Evolutionary conservation across 2,113 vertebrate species (phyloP).

Genomic region (Rhinopithecus roxellana): DNA sequence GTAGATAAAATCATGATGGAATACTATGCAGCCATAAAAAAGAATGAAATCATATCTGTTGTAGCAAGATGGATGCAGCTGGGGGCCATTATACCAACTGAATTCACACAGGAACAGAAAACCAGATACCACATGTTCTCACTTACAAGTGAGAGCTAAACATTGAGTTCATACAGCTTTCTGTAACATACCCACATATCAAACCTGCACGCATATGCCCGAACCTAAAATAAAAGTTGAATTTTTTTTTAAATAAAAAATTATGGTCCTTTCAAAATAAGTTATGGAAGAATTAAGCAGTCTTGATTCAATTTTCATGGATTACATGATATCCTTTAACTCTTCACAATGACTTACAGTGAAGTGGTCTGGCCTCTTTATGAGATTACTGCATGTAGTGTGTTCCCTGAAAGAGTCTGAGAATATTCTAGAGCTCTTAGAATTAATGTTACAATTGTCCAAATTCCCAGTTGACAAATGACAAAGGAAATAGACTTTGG

Average conservation of each 20-base stretch:
- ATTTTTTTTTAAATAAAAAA: neutral
- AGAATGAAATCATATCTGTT: no score
- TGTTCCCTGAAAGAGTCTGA: neutral
- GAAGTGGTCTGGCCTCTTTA: neutral
- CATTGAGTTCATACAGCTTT: no score
- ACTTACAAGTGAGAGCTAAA: no score
- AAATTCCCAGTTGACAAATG: neutral
- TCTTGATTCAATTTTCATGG: slow-evolving; percentile 40
- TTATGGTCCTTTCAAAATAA: slow-evolving; percentile 4
- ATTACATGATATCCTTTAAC: neutral
- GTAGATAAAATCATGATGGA: neutral
- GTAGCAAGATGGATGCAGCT: no score
- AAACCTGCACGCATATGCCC: no score
- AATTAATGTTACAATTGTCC: neutral
- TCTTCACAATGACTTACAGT: neutral
- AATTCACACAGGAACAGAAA: no score
- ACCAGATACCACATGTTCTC: no score
- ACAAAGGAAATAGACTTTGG: neutral
- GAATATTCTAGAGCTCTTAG: neutral
- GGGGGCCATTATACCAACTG: no score
- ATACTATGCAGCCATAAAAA: no score
- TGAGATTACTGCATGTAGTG: neutral
- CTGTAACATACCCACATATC: no score
- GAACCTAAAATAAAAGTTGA: no score
- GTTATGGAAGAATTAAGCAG: slow-evolving; percentile 53